Conservation (phyloP, 2,888 invertebrate genomes). For the Microctonus brassicae region DNA sequence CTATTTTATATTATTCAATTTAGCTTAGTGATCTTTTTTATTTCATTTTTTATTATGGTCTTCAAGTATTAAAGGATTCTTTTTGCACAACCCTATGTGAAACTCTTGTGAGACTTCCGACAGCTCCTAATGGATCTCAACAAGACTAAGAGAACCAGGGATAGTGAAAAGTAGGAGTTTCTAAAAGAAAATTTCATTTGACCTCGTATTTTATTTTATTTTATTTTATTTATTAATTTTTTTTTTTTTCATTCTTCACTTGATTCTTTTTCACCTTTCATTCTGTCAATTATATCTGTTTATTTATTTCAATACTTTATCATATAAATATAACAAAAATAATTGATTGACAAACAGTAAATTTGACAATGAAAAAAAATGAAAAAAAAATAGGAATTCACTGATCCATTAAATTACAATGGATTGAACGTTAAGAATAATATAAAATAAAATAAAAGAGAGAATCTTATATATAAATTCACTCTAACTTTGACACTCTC, state of each 20-base stretch:
- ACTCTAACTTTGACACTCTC: neutral
- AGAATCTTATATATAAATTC: neutral
- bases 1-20: slow-evolving; percentile 3
- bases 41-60: slow-evolving; percentile 41
- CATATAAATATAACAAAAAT: neutral
- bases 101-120: slow-evolving; percentile 55
- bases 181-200: slow-evolving; percentile 36
- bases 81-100: slow-evolving; percentile 39
- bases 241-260: neutral
- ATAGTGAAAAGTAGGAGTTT: slow-evolving; percentile 13
- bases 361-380: neutral
- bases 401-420: neutral
- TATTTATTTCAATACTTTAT: slow-evolving; percentile 25
- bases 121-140: slow-evolving; percentile 44
- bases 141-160: slow-evolving; percentile 30
- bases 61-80: slow-evolving; percentile 35
- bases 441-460: neutral
- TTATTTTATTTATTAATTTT: neutral
- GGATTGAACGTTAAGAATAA: neutral
- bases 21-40: slow-evolving; percentile 21
- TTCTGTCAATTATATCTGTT: slow-evolving; percentile 35
- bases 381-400: neutral
- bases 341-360: neutral
- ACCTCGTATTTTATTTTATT: slow-evolving; percentile 2
- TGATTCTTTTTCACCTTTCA: slow-evolving; percentile 3